Evolutionary conservation across 2,888 invertebrate species (phyloP).

Genomic region (Hirudinaria manillensis): DNA sequence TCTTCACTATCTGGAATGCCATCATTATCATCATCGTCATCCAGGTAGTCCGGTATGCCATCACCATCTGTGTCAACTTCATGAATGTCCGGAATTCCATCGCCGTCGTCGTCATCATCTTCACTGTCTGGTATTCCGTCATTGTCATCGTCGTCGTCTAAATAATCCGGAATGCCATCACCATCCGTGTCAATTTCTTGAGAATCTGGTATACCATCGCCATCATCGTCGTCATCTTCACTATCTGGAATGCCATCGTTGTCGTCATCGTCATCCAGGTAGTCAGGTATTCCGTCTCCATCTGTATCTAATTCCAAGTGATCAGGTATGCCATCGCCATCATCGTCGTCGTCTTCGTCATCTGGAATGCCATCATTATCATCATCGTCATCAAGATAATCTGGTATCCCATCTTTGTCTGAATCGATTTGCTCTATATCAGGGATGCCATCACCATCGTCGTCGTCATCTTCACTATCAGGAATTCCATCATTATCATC

Average conservation of each 20-base stretch:
- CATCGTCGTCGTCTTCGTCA: slow-evolving; percentile 35
- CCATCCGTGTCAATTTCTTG: slow-evolving; percentile 42
- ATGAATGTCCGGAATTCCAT: slow-evolving; percentile 46
- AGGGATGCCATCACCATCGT: slow-evolving; percentile 46
- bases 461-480: slow-evolving; percentile 38
- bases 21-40: slow-evolving; percentile 40
- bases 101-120: slow-evolving; percentile 43
- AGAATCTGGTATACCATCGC: slow-evolving; percentile 42
- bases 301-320: slow-evolving; percentile 39
- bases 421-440: slow-evolving; percentile 42
- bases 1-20: slow-evolving; percentile 41
- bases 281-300: slow-evolving; percentile 41
- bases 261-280: slow-evolving; percentile 38
- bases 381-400: slow-evolving; percentile 22
- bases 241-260: slow-evolving; percentile 40
- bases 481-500: slow-evolving; percentile 49
- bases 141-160: slow-evolving; percentile 38
- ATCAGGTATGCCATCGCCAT: slow-evolving; percentile 44
- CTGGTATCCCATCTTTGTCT: slow-evolving; percentile 41
- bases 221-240: slow-evolving; percentile 38
- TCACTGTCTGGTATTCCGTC: slow-evolving; percentile 41
- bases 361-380: slow-evolving; percentile 27
- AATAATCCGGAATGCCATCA: slow-evolving; percentile 45
- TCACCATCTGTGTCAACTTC: slow-evolving; percentile 44
- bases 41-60: slow-evolving; percentile 44